These are phyloP conservation scores for Chaetorhynchus papuensis DNA, from an alignment of 2,113 vertebrate species.

Conservation along the genomic window DNA sequence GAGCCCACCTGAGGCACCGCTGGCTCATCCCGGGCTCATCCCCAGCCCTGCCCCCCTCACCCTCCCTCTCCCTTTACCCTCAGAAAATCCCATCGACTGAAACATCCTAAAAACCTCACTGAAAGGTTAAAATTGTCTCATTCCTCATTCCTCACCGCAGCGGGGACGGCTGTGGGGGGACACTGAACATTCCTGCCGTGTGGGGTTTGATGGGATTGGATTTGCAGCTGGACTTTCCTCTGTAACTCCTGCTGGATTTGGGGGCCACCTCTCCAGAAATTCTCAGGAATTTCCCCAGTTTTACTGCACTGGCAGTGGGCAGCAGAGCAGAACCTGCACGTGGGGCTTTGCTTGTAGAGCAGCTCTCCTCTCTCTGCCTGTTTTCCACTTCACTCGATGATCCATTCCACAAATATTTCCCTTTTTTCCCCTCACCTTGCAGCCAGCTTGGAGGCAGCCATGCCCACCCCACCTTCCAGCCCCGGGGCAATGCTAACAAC, in stretches of 20 bases:
- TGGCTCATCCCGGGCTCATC: neutral
- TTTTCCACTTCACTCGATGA: neutral
- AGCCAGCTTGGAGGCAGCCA: neutral
- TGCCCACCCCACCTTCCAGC: neutral
- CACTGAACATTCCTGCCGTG: neutral
- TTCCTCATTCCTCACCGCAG: neutral
- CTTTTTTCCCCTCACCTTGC: neutral
- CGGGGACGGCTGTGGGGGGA: neutral
- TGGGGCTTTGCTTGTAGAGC: neutral
- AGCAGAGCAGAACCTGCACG: neutral
- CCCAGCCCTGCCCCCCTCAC: neutral
- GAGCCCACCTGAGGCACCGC: fast-evolving
- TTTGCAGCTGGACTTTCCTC: neutral
- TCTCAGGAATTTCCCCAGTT: neutral
- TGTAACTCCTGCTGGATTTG: neutral
- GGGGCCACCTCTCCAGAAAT: neutral
- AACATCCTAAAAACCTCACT: neutral
- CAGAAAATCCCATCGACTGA: neutral
- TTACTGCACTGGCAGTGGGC: neutral
- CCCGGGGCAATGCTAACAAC: neutral
- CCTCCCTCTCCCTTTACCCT: neutral
- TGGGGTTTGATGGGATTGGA: neutral
- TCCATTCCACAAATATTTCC: neutral
- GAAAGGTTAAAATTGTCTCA: neutral
- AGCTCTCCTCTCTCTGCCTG: neutral